phyloP scores from a whole-genome alignment of 2,888 invertebrate genomes.

The Pycnomerus fuliginosus region DNA sequence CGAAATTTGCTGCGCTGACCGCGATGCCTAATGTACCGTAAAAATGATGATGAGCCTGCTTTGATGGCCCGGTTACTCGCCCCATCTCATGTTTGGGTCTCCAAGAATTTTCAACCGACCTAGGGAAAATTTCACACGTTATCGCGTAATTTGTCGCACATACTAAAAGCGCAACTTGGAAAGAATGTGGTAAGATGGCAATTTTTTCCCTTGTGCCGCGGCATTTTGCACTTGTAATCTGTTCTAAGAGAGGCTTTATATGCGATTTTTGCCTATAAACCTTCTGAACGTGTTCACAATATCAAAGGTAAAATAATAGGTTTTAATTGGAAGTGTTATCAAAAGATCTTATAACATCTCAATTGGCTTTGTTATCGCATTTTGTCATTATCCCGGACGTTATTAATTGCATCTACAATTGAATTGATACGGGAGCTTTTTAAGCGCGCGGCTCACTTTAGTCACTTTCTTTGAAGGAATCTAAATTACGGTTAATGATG shows the following conservation, averaged over 20 bases:
- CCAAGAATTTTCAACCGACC: neutral
- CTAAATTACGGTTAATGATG: conserved; percentile 25
- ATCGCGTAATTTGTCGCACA: conserved; percentile 45
- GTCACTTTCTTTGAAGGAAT: conserved; percentile 21
- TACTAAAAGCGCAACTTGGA: conserved; percentile 44
- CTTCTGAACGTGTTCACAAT: too few relatives aligned
- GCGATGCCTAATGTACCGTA: conserved; percentile 36
- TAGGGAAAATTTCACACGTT: conserved; percentile 41
- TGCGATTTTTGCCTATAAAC: too few relatives aligned
- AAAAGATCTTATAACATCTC: conserved; percentile 10
- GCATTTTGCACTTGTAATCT: conserved; percentile 28
- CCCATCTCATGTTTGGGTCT: too few relatives aligned
- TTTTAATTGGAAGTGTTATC: too few relatives aligned
- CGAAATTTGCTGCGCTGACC: conserved; percentile 34
- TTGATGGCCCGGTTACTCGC: too few relatives aligned
- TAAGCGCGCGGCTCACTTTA: conserved; percentile 12
- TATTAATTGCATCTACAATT: conserved; percentile 14
- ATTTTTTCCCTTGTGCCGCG: conserved; percentile 37
- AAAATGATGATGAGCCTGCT: too few relatives aligned
- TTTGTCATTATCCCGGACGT: conserved; percentile 15
- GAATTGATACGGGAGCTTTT: conserved; percentile 10
- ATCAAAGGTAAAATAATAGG: too few relatives aligned
- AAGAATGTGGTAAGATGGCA: conserved; percentile 43
- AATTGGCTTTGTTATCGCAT: conserved; percentile 20
- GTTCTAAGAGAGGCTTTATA: conserved; percentile 17